Evolutionary conservation across 2,888 invertebrate genomes (phyloP).

Genomic region (Noctua comes): DNA sequence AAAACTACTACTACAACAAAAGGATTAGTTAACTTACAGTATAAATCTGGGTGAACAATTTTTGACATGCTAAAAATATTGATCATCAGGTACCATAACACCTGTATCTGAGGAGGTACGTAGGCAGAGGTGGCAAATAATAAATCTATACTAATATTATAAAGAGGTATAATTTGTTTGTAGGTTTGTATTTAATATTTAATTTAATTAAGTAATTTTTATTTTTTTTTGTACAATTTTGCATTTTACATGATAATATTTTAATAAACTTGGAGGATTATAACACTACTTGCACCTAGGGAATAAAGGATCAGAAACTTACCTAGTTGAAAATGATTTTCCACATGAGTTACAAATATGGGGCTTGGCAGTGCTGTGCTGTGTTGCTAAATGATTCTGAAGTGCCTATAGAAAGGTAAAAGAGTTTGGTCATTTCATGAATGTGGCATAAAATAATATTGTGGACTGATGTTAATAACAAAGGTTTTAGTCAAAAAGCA

Average conservation of each 20-base stretch:
- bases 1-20: not conserved
- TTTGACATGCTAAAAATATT: not conserved
- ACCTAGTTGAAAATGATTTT: constrained; percentile 74
- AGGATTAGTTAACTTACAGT: not conserved
- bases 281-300: too few relatives aligned
- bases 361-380: constrained; percentile 71
- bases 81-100: not conserved
- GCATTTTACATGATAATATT: not conserved
- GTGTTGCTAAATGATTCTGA: constrained; percentile 70
- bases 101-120: not conserved
- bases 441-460: not conserved
- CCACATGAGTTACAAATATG: constrained; percentile 69
- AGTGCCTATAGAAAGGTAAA: constrained; percentile 62
- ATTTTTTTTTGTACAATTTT: too few relatives aligned
- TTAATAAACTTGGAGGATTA: not conserved
- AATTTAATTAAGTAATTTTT: too few relatives aligned
- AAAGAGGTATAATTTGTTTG: too few relatives aligned
- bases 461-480: not conserved
- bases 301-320: constrained; percentile 1
- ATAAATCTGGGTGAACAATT: not conserved
- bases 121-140: not conserved
- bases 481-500: not conserved
- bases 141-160: too few relatives aligned
- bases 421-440: not conserved
- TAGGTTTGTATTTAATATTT: too few relatives aligned